Conservation (phyloP, 2,888 invertebrate species). For the Plagodis pulveraria region DNA sequence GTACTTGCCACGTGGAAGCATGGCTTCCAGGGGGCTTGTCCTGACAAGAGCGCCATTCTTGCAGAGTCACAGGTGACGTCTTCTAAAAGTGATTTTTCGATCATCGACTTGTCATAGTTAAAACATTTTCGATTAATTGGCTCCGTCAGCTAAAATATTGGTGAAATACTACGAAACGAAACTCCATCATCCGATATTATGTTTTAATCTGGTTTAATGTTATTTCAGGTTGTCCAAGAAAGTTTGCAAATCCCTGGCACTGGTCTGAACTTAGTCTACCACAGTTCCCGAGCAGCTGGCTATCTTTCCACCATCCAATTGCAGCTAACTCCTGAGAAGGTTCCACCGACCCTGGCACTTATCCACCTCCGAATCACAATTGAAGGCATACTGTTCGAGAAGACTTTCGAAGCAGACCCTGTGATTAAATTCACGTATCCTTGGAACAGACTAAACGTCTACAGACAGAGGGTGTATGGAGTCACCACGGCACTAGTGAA, state of each 20-base stretch:
- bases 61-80: conserved; percentile 91
- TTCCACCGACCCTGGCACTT: conserved; percentile 92
- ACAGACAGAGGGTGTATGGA: conserved; percentile 98
- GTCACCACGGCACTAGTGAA: conserved; percentile 97
- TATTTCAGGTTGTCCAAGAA: conserved; percentile 93
- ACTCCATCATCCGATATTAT: background rate
- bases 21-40: conserved; percentile 97
- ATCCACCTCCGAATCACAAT: conserved; percentile 97
- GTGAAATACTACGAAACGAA: background rate
- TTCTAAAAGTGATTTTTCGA: background rate
- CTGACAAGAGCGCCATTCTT: conserved; percentile 94
- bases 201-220: background rate
- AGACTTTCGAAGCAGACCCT: conserved; percentile 97
- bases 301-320: conserved; percentile 96
- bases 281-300: conserved; percentile 97
- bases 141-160: too few species aligned
- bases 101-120: background rate
- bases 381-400: conserved; percentile 97
- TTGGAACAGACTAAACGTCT: conserved; percentile 98
- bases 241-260: conserved; percentile 97
- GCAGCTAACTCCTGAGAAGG: conserved; percentile 93
- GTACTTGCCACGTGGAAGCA: conserved; percentile 97
- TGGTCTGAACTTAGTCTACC: conserved; percentile 97
- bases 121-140: background rate
- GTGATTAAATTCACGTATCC: conserved; percentile 98